Evolutionary conservation across 2,113 vertebrate genomes (phyloP), one percentile per base, ranked within the genome.

Genomic region (Arvicanthis niloticus): DNA sequence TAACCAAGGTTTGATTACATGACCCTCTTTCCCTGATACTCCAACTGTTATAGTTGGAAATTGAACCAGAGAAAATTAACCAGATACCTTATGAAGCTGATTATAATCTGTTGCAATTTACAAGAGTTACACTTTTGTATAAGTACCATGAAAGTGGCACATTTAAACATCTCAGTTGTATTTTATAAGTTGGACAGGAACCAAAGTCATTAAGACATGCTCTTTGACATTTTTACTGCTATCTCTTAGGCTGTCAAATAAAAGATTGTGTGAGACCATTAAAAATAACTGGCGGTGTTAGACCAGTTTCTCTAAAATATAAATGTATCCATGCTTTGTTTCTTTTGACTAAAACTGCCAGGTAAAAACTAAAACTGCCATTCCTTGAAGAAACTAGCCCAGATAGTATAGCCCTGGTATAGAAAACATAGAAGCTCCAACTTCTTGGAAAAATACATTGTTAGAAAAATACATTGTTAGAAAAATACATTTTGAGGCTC

Each of bases 161-260:
- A 34, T 95, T 96, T 97, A 96, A 97, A 96, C 81, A 94, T 95
- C 76, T 95, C 53, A 70, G 95, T 92, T 94, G 84, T 92, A 84
- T 95, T 97, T 97, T 96, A 95, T 95, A 95, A 96, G 81, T 60
- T 96, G 45, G 85, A 86, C 60, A 82, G 94, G 85, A 96, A 96
- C 88, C 76, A 78, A 92, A 94, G 53, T 87, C 90, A 91, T 75
- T 96, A 98, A 96, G 85, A 51, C 40, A 21, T 91, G 22, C 88
- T 78, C 53, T 98, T 97, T 98, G 96, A 94, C 90, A 95, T n/a
- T 90, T 58, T 90, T 91, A 94, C 96, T 62, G 58, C 67, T 94
- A 95, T 94, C 97, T 94, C 96, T 98, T 97, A 97, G 81, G 77
- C 96, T 92, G 85, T 97, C 95, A 96, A 91, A 97, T 96, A 91